Conservation (phyloP, 2,888 invertebrate species). For the Sericinus montela region DNA sequence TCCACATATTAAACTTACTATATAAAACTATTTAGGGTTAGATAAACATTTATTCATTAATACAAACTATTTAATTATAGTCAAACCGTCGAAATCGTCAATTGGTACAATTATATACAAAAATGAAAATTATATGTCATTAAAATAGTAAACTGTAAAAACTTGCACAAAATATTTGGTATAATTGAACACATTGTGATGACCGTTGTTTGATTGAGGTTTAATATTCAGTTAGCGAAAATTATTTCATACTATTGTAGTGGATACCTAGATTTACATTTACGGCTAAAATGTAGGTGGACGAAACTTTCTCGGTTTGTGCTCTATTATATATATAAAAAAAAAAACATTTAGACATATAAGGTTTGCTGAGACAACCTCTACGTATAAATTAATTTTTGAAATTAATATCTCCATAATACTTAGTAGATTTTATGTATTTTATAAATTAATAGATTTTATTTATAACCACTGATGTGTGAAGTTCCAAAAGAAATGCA, state of each 20-base stretch:
- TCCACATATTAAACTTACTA: background rate
- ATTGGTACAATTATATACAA: slow-evolving; percentile 15
- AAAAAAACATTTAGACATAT: too few relatives aligned
- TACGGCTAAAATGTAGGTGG: too few relatives aligned
- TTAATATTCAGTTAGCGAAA: background rate
- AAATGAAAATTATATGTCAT: slow-evolving; percentile 18
- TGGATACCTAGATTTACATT: too few relatives aligned
- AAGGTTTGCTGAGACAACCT: too few relatives aligned
- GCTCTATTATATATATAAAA: too few relatives aligned
- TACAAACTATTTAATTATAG: background rate
- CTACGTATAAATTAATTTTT: too few relatives aligned
- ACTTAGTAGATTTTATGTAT: too few relatives aligned
- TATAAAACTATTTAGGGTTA: background rate
- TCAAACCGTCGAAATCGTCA: background rate
- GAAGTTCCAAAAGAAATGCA: too few relatives aligned
- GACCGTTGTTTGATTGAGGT: slow-evolving; percentile 31
- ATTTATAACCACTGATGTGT: too few relatives aligned
- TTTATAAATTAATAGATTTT: too few relatives aligned
- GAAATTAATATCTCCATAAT: too few relatives aligned
- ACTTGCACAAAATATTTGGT: slow-evolving; percentile 65
- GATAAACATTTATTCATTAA: background rate
- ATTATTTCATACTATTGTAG: background rate
- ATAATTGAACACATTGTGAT: slow-evolving; percentile 73
- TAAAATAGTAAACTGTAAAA: slow-evolving; percentile 19
- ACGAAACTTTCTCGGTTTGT: too few relatives aligned